Conservation (phyloP, 2,797 vertebrate species). For the Oreochromis mossambicus region DNA sequence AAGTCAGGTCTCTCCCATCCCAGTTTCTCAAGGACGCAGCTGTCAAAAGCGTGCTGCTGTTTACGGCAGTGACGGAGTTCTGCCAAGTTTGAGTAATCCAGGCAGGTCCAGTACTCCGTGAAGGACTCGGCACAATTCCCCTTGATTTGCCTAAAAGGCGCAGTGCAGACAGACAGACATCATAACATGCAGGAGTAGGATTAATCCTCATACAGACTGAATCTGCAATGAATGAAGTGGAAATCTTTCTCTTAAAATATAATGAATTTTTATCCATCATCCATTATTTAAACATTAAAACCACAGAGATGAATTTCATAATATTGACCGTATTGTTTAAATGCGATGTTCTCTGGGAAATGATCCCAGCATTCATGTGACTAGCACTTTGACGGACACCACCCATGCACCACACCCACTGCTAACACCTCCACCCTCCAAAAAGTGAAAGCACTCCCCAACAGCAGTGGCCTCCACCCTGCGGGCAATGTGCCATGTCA, state of each 20-base stretch:
- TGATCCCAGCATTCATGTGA: background rate
- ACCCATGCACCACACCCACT: background rate
- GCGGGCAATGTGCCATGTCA: background rate
- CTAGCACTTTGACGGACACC: background rate
- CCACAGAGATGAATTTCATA: background rate
- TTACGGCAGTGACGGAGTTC: conserved; percentile 86
- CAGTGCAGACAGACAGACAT: background rate
- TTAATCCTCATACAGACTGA: background rate
- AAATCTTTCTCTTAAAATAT: background rate
- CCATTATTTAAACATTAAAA: background rate
- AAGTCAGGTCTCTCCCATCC: conserved; percentile 93
- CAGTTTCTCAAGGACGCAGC: conserved; percentile 91
- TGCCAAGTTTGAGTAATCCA: conserved; percentile 80
- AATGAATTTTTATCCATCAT: background rate
- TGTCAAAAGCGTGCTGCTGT: conserved; percentile 87
- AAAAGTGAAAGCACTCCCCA: background rate
- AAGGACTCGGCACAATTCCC: conserved; percentile 91
- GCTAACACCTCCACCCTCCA: background rate
- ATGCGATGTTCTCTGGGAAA: background rate
- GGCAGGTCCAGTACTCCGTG: conserved; percentile 95
- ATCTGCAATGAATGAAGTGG: background rate
- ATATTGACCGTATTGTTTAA: background rate
- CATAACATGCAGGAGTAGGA: background rate
- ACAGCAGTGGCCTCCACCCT: background rate
- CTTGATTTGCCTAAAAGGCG: conserved; percentile 85